These are phyloP conservation scores for Catostomus latipinnis DNA, from an alignment of 2,797 vertebrate species.

Conservation along the genomic window DNA sequence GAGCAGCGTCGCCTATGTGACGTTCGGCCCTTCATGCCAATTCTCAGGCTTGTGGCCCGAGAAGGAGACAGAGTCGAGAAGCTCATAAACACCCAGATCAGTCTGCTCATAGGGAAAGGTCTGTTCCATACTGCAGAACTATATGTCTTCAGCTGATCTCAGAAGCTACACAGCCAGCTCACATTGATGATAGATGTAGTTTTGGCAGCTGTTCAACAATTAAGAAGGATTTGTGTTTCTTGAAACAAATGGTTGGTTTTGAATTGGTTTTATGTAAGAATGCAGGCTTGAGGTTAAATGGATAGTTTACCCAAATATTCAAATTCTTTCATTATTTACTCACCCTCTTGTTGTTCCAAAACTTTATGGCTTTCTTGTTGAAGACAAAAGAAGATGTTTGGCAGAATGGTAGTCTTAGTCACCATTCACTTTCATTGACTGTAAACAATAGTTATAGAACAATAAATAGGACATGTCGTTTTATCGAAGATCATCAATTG, in stretches of 20 bases:
- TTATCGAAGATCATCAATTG: no score
- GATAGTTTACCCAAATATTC: no score
- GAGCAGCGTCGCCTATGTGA: slow-evolving; percentile 92
- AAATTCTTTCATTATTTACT: no score
- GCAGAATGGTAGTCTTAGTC: no score
- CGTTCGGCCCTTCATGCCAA: slow-evolving; percentile 88
- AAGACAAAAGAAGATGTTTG: no score
- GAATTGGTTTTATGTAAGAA: no score
- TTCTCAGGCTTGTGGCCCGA: slow-evolving; percentile 91
- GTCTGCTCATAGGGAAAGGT: slow-evolving; percentile 96
- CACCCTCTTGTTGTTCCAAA: no score
- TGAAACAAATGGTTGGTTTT: neutral
- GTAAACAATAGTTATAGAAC: no score
- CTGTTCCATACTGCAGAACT: slow-evolving; percentile 34
- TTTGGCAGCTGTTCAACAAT: slow-evolving; percentile 16
- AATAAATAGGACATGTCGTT: no score
- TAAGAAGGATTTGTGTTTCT: slow-evolving; percentile 7
- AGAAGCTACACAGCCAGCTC: neutral
- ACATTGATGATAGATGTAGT: neutral
- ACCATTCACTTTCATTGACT: no score
- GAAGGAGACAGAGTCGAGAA: slow-evolving; percentile 94
- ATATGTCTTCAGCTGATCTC: neutral
- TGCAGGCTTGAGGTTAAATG: no score
- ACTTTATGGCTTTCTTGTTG: no score
- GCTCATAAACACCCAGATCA: slow-evolving; percentile 94